Base-by-base conservation (phyloP, 2,888 invertebrate species). In the Polymixis lichenea region DNA sequence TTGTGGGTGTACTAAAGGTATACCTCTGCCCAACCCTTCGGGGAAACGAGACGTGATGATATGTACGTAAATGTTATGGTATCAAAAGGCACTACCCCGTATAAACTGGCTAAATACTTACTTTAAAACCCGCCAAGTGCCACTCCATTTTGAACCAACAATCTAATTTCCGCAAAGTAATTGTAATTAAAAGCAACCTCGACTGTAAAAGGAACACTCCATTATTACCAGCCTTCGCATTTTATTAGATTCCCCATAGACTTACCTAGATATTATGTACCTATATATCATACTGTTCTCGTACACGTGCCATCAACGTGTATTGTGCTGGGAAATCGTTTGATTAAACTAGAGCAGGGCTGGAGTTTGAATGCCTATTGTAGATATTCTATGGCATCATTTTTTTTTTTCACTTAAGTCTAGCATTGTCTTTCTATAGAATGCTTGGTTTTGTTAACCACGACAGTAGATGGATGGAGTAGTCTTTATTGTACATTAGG, bases 111-210 rank as follows among this genome's bases (percentile, higher is more conserved):
- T 43, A 43, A 17, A 43, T 25, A 25, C 64, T n/a, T 15, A 8
- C 13, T 2, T 56, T 60, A 61, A 55, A 67, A 58, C 38, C 3
- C 8, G 22, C 38, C 9, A 19, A 32, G 22, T n/a, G 49, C 46
- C 19, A 38, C 22, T 71, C 62, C 46, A 56, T 64, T 80, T 22
- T 17, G 32, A 60, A 15, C 58, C n/a, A n/a, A 32, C 32, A 53
- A 72, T 62, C 28, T 58, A 11, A 74, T 72, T 74, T 83, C 85
- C 85, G 82, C 55, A 56, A 64, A 60, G 61, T 85, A 81, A 85
- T 85, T 83, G 77, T 85, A 81, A 85, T 85, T 83, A 81, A 81
- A 83, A 80, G n/a, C 72, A 74, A 85, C 82, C 74, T 85, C 71
- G 28, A 13, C 58, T 70, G 43, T 55, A 65, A 69, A 81, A 22